Evolutionary conservation across 1,140 invertebrate species (phyloP).

Genomic region (Drosophila miranda): DNA sequence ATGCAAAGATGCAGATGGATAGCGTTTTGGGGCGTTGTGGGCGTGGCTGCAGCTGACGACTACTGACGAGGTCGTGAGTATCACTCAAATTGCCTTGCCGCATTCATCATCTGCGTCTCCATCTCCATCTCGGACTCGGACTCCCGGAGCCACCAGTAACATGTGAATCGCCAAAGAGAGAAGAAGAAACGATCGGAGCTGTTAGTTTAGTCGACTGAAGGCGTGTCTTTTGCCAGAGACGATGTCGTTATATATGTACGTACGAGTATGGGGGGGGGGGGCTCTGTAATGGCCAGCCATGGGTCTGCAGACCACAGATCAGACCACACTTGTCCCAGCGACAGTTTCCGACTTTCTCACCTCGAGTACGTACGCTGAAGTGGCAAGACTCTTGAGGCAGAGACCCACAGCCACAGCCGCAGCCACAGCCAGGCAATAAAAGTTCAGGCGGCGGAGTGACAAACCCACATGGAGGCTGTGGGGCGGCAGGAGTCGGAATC

Average conservation of each 20-base stretch:
- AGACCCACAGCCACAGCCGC: too few relatives aligned
- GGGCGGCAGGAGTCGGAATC: constrained; percentile 10
- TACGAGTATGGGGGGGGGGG: background rate
- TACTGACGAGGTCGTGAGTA: constrained; percentile 69
- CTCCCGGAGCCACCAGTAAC: constrained; percentile 26
- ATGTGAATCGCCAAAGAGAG: constrained; percentile 19
- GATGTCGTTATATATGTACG: constrained; percentile 37
- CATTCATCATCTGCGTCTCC: constrained; percentile 42
- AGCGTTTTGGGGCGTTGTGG: constrained; percentile 43
- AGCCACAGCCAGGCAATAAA: constrained; percentile 29
- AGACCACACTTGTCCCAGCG: constrained; percentile 35
- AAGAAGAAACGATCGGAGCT: constrained; percentile 16
- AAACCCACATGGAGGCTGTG: constrained; percentile 14
- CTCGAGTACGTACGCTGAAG: constrained; percentile 1
- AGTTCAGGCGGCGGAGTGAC: constrained; percentile 24
- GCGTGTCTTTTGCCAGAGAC: constrained; percentile 47
- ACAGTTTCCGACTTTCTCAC: constrained; percentile 48
- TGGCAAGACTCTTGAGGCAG: background rate
- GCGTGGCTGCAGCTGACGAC: constrained; percentile 62
- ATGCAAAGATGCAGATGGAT: constrained; percentile 57
- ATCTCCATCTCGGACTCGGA: background rate
- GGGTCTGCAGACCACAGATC: too few relatives aligned
- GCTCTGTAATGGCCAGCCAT: constrained; percentile 23
- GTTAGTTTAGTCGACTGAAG: constrained; percentile 43
- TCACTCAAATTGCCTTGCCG: constrained; percentile 61